These are phyloP conservation scores for Lobophora halterata DNA, from an alignment of 2,888 invertebrate species.

Conservation along the genomic window DNA sequence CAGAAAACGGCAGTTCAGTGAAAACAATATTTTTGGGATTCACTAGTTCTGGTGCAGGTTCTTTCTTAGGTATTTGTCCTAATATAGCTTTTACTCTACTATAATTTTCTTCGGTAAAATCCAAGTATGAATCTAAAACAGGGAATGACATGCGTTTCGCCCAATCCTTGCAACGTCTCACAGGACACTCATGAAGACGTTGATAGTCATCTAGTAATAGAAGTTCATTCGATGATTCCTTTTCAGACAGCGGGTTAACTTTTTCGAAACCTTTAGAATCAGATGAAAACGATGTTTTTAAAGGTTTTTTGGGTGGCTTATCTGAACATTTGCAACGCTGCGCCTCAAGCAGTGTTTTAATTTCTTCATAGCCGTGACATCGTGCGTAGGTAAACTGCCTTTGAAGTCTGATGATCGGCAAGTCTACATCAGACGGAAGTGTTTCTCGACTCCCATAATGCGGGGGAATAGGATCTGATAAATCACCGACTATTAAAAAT, in stretches of 20 bases:
- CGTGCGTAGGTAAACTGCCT: slow-evolving; percentile 66
- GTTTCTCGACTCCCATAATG: slow-evolving; percentile 63
- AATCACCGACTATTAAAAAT: slow-evolving; percentile 57
- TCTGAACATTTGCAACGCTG: slow-evolving; percentile 55
- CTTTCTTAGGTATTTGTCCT: slow-evolving; percentile 29
- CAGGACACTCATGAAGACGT: slow-evolving; percentile 49
- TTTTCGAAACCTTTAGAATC: slow-evolving; percentile 17
- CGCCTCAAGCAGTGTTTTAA: slow-evolving; percentile 55
- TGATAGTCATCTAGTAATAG: slow-evolving; percentile 49
- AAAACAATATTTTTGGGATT: slow-evolving; percentile 44
- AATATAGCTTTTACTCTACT: slow-evolving; percentile 52
- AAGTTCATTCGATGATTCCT: slow-evolving; percentile 51
- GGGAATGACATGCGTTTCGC: slow-evolving; percentile 46
- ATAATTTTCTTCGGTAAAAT: slow-evolving; percentile 64
- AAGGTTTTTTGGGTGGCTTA: slow-evolving; percentile 12
- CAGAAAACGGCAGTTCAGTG: slow-evolving; percentile 52
- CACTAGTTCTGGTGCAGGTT: slow-evolving; percentile 36
- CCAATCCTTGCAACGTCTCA: slow-evolving; percentile 47
- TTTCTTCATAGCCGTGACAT: slow-evolving; percentile 61
- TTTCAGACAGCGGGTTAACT: slow-evolving; percentile 23
- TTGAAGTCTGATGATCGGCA: slow-evolving; percentile 54
- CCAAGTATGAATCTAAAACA: slow-evolving; percentile 49
- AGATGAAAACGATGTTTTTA: slow-evolving; percentile 6
- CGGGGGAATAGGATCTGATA: slow-evolving; percentile 45
- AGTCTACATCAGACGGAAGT: slow-evolving; percentile 54